Evolutionary conservation across 2,113 vertebrate species (phyloP), one percentile per base, ranked within the genome.

Genomic region (Atrichornis clamosus): DNA sequence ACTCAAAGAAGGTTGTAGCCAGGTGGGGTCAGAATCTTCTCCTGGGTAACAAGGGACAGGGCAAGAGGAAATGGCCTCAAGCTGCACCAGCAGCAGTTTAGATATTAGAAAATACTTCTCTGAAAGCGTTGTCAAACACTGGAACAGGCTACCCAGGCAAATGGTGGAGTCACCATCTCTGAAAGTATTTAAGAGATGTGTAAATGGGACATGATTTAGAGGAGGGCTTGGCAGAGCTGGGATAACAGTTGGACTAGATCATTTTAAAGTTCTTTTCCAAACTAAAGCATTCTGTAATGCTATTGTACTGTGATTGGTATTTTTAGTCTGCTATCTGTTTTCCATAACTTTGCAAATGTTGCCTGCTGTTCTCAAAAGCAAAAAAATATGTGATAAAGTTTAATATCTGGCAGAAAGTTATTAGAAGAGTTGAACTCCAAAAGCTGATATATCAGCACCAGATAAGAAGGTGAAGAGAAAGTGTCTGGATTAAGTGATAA

Each of bases 111-210:
- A 56, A 37, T 27, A 20, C 22, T 37, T 37, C 16, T 68, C 33
- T 26, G 24, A 10, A n/a, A n/a, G 6, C 2, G 7, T 35, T 80
- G 9, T 47, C n/a, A 20, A 69, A 4, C 19, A 7, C 2, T 58
- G 49, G 23, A 64, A 37, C 16, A 37, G 49, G n/a, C 23, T 65
- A 27, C n/a, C 26, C 16, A 37, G 24, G 30, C 24, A 33, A 42
- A 8, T 15, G 19, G 44, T 30, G 12, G 26, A 52, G n/a, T n/a
- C 8, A 49, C 11, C 4, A 23, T 55, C 52, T 10, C 46, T 62
- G 15, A 3, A 32, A 17, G 1, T 17, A 13, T 39, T 77, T 49
- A 55, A 49, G 59, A 27, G 26, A 18, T 0, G 0, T 50, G 46
- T 35, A 46, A 16, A 2, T 58, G 37, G 20, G 27, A 20, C 4